A percentile compares a stretch with the other conserved stretches of the same genome.
These are phyloP conservation scores for Andrena praecox DNA, from an alignment of 2,888 invertebrate genomes.

Conservation along the genomic window DNA sequence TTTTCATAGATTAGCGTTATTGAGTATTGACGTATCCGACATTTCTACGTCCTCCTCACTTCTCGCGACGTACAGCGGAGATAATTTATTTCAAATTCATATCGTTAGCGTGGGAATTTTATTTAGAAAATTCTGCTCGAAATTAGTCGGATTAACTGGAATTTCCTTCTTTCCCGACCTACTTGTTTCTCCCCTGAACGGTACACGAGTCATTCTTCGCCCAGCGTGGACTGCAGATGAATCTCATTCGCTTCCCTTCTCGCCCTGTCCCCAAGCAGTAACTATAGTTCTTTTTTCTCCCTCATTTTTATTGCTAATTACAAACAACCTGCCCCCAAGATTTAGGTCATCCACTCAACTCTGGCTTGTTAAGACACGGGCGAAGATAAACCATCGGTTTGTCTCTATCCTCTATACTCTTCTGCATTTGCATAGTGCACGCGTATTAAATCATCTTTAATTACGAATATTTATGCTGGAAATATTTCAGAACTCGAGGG, in stretches of 20 bases:
- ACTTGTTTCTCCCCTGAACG: not conserved
- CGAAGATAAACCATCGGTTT: slow-evolving; percentile 50
- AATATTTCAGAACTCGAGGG: not conserved
- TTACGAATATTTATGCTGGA: not conserved
- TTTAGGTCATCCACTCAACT: slow-evolving; percentile 54
- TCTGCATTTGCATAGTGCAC: slow-evolving; percentile 12
- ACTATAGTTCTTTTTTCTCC: slow-evolving; percentile 25
- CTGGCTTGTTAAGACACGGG: slow-evolving; percentile 51
- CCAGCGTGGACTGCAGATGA: not conserved
- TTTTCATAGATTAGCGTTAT: not conserved
- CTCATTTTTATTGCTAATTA: slow-evolving; percentile 59
- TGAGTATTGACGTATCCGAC: not conserved
- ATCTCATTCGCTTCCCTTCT: slow-evolving; percentile 18
- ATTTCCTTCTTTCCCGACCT: not conserved
- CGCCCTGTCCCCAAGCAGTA: slow-evolving; percentile 2
- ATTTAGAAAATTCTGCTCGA: no score
- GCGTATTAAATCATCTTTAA: not conserved
- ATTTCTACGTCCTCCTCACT: not conserved
- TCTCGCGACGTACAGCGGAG: no score
- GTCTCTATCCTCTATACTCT: slow-evolving; percentile 7
- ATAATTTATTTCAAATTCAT: no score
- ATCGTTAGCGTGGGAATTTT: no score
- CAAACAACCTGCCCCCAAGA: slow-evolving; percentile 50
- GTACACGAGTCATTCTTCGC: not conserved
- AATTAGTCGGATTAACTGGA: not conserved